Base-by-base conservation (phyloP, 1,140 invertebrate genomes). In the Drosophila micromelanica region DNA sequence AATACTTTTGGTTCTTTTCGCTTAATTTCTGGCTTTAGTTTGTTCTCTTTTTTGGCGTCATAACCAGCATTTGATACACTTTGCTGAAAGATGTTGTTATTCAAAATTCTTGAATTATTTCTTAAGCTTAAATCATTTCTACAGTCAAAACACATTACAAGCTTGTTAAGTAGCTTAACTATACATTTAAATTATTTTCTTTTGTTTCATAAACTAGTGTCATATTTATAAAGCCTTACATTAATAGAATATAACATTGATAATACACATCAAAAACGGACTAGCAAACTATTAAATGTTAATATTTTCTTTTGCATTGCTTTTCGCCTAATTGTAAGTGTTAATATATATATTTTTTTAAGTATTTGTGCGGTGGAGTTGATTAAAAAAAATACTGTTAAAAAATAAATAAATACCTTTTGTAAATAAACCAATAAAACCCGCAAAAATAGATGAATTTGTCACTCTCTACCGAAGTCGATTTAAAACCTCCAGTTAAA, bases 141-240 rank as follows among this genome's bases (percentile, higher is more conserved):
- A 67, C 9, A 51, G 42, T 57, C 54, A 35, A 85, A 73, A 80
- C 70, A 81, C 75, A 81, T 87, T 81, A 45, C 60, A 85, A 86
- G 78, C 82, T 27, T 56, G 48, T 70, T 56, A 48, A 77, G 46
- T 54, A 56, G 30, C 78, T 63, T 63, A 42, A 1, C 17, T 8
- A 13, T 15, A 40, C 40, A 35, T 32, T 42, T 67, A 42, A 75
- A 68, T 78, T 82, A 75, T 45, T 76, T 51, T 20, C 13, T 35
- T 35, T 8, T 35, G 20, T 35, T 35, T 35, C 46, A 79, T 72
- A 84, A 75, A 72, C 79, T 46, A 74, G 74, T 70, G 27, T 40
- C 64, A 52, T 35, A 35, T 9, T 35, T 35, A 35, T 35, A 35
- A 35, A 72, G 45, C 11, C 38, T 30, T 69, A 45, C 13, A 17